Conservation (phyloP, 1,140 invertebrate genomes). For the Diploscapter pachys region DNA sequence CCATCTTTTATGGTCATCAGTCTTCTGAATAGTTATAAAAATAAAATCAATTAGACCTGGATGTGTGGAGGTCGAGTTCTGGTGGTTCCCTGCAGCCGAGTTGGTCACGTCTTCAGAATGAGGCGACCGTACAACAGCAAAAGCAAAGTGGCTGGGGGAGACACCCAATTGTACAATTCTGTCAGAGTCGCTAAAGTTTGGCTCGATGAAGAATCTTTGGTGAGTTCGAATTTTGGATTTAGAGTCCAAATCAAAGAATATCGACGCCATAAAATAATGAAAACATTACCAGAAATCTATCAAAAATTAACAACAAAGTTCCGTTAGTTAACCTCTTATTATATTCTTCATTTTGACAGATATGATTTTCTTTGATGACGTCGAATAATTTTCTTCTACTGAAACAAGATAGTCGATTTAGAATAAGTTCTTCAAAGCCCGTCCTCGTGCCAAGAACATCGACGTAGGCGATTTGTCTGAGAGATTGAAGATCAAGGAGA, state of each 20-base stretch:
- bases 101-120: constrained; percentile 42
- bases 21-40: too few relatives aligned
- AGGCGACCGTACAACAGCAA: constrained; percentile 34
- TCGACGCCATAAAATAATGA: too few relatives aligned
- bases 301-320: too few relatives aligned
- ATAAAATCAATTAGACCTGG: constrained; percentile 43
- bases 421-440: constrained; percentile 33
- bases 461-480: constrained; percentile 58
- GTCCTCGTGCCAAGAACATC: constrained; percentile 33
- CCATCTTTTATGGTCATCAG: too few relatives aligned
- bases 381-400: neutral
- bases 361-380: neutral
- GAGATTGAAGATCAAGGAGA: constrained; percentile 71
- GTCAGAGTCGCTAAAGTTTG: constrained; percentile 37
- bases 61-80: constrained; percentile 57
- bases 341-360: too few relatives aligned
- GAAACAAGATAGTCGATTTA: constrained; percentile 2
- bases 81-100: constrained; percentile 51
- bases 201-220: constrained; percentile 25
- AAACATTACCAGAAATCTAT: too few relatives aligned
- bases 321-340: neutral
- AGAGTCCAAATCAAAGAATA: too few relatives aligned
- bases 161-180: constrained; percentile 39
- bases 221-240: neutral
- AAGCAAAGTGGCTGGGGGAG: constrained; percentile 21